Percentiles rank a stretch among this genome's conserved stretches.
phyloP scores from a whole-genome alignment of 2,888 invertebrate species.

The Ophioninae sp. region DNA sequence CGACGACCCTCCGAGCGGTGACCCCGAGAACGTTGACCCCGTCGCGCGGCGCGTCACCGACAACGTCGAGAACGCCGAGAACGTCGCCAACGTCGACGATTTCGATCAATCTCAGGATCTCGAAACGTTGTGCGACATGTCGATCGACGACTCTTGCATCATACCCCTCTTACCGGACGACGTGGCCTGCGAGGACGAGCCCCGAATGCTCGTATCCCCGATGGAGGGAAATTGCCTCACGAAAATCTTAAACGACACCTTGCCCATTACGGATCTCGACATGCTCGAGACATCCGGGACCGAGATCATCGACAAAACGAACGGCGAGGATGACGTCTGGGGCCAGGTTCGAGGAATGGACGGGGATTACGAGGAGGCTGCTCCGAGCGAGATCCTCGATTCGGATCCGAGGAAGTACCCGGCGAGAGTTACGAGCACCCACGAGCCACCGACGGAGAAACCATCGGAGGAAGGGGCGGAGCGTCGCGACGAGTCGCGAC shows the following conservation, averaged over 20 bases:
- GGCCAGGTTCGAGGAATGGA: constrained; percentile 69
- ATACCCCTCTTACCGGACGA: constrained; percentile 69
- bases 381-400: not conserved
- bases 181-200: constrained; percentile 67
- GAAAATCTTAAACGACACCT: constrained; percentile 70
- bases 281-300: constrained; percentile 69
- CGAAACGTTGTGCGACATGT: constrained; percentile 67
- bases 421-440: constrained; percentile 3
- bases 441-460: constrained; percentile 3
- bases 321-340: constrained; percentile 72
- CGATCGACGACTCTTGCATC: constrained; percentile 64
- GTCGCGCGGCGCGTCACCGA: not conserved
- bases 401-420: not conserved
- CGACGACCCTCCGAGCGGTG: not conserved
- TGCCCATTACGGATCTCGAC: constrained; percentile 70
- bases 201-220: constrained; percentile 69
- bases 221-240: constrained; percentile 72
- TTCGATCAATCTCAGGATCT: constrained; percentile 65
- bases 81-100: constrained; percentile 47
- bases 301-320: constrained; percentile 69
- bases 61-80: constrained; percentile 6
- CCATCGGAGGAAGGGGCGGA: not conserved
- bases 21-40: constrained; percentile 47
- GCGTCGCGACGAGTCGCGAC: not conserved
- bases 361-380: constrained; percentile 51